Evolutionary conservation across 2,888 invertebrate species (phyloP), one percentile per base, ranked within the genome.

Genomic region (Napeogenes sylphis): DNA sequence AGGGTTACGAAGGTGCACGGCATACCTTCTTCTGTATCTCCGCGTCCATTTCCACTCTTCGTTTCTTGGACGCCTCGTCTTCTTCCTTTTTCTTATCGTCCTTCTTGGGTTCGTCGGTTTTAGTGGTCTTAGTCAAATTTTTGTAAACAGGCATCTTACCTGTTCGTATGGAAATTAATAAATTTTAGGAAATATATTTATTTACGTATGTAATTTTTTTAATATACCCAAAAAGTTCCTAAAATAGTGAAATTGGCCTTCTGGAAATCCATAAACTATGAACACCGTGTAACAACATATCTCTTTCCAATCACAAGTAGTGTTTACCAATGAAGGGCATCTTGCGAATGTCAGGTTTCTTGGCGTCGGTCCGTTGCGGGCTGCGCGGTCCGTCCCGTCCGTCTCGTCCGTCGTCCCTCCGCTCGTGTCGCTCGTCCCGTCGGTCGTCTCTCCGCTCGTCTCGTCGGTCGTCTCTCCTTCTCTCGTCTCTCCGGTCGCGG

Each of bases 71-170:
- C 0, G 78, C 76, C 70, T 89, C 87, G 61, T 91, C 85, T 61
- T 89, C 85, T 60, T 89, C 84, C 66, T 88, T 82, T 70, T 89
- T 85, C 70, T 87, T 84, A 64, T 77, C 75, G 8, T 85, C 84
- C 46, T 86, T 91, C 65, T 88, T 91, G 75, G 72, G 87, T 69
- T 78, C 90, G 66, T 84, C 92, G 72, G 78, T 90, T 91, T 88
- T 82, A 0, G 70, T 56, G n/a, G 69, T 73, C 65, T 87, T 89
- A 14, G 74, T 76, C 61, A 91, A 72, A 60, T 84, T 81, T 75
- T 94, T 95, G 75, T 95, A 95, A 12, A 96, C 92, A 0, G 96
- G 96, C 94, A 96, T 94, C 80, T 96, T 93, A 64, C 91, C 91
- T 91, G 30, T 42, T 42, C 3, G 10, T 42, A 42, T 10, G 0